Evolutionary conservation across 2,888 invertebrate species (phyloP).

Genomic region (Melieria picta): DNA sequence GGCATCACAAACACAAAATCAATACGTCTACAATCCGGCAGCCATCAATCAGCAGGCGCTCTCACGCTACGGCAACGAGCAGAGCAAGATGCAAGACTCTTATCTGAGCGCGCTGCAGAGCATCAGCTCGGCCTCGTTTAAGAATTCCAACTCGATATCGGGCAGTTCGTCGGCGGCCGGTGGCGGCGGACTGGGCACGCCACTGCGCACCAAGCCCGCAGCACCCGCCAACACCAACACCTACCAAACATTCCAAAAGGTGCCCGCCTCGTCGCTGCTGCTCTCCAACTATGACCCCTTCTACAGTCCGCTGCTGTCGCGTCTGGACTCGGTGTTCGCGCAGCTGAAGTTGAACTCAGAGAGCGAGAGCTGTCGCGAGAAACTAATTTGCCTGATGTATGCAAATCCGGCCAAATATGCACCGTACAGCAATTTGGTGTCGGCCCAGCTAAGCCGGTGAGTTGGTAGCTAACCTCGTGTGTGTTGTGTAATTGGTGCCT

Average conservation of each 20-base stretch:
- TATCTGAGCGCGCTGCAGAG: constrained; percentile 68
- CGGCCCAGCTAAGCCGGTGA: constrained; percentile 87
- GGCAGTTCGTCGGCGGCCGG: constrained; percentile 45
- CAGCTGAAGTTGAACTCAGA: constrained; percentile 74
- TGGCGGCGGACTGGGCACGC: constrained; percentile 40
- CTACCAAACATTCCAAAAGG: constrained; percentile 87
- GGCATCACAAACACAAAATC: constrained; percentile 66
- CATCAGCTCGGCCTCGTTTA: constrained; percentile 58
- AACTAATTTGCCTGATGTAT: constrained; percentile 88
- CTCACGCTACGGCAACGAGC: constrained; percentile 70
- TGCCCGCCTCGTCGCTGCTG: constrained; percentile 83
- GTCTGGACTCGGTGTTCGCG: constrained; percentile 85
- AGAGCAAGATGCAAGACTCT: constrained; percentile 72
- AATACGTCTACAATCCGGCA: constrained; percentile 56
- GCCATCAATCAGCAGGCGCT: constrained; percentile 54
- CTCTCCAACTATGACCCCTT: constrained; percentile 90
- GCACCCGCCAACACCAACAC: constrained; percentile 69
- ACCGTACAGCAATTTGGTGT: constrained; percentile 88
- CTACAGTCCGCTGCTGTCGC: constrained; percentile 85
- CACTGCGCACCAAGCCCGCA: constrained; percentile 52
- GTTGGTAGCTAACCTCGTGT: constrained; percentile 38
- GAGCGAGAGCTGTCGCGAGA: constrained; percentile 80
- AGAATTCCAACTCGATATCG: constrained; percentile 55
- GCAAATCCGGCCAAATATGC: constrained; percentile 88
- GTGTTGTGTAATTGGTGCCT: constrained; percentile 34